A percentile compares a stretch with the other conserved stretches of the same genome.
Conservation (phyloP, 2,797 vertebrate species). For the Sphaeramia orbicularis region DNA sequence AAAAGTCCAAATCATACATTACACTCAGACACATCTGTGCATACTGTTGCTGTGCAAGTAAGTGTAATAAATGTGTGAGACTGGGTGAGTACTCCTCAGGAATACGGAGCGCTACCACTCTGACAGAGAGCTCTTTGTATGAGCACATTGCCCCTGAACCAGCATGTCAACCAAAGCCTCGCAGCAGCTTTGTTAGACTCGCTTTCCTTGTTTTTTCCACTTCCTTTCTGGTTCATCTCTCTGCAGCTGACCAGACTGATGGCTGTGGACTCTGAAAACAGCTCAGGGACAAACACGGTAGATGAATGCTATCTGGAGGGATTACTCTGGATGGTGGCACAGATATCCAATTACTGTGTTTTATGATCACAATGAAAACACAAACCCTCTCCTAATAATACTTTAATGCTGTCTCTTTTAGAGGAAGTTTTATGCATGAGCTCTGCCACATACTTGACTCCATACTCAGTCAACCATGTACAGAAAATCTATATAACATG, state of each 20-base stretch:
- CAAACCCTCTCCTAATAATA: neutral
- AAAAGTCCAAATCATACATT: slow-evolving; percentile 1
- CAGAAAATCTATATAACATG: too few relatives aligned
- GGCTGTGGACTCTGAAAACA: slow-evolving; percentile 27
- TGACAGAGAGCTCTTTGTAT: slow-evolving; percentile 82
- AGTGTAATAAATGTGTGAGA: slow-evolving; percentile 35
- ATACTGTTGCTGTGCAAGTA: slow-evolving; percentile 16
- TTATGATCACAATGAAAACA: neutral
- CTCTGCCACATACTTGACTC: neutral
- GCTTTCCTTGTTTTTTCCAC: slow-evolving; percentile 68
- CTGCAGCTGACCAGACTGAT: slow-evolving; percentile 71
- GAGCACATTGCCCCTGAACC: slow-evolving; percentile 55
- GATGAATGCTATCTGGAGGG: slow-evolving; percentile 4
- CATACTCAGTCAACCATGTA: too few relatives aligned
- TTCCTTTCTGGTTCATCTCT: slow-evolving; percentile 69
- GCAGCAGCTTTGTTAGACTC: slow-evolving; percentile 67
- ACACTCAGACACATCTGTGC: slow-evolving; percentile 10
- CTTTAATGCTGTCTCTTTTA: neutral
- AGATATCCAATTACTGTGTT: neutral
- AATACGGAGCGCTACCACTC: slow-evolving; percentile 75
- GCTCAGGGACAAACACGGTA: slow-evolving; percentile 7
- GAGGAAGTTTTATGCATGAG: neutral
- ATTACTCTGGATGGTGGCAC: neutral
- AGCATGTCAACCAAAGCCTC: slow-evolving; percentile 59
- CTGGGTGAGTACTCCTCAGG: slow-evolving; percentile 70